Percentiles rank a stretch among this genome's conserved stretches.
These are phyloP conservation scores for Parotia lawesii DNA, from an alignment of 2,113 vertebrate species.

Conservation along the genomic window DNA sequence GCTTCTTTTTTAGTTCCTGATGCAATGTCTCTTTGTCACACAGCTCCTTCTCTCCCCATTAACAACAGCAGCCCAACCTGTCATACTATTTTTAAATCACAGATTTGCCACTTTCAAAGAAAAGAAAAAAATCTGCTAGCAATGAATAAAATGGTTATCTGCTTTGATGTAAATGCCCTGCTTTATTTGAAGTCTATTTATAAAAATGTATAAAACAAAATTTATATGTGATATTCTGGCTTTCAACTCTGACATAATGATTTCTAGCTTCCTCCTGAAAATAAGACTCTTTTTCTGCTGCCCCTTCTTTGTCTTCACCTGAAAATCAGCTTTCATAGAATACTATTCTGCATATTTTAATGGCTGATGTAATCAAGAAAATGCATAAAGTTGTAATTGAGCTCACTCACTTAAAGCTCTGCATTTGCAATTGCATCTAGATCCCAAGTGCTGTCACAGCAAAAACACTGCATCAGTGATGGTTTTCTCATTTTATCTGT, in stretches of 20 bases:
- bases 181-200: neutral
- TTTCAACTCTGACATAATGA: neutral
- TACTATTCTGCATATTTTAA: neutral
- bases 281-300: neutral
- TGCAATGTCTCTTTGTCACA: accelerated
- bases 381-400: neutral
- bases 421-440: neutral
- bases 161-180: neutral
- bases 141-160: neutral
- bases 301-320: neutral
- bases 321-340: neutral
- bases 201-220: neutral
- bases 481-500: constrained; percentile 20
- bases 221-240: neutral
- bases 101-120: neutral
- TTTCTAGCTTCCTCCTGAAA: neutral
- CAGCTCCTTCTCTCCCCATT: neutral
- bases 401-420: neutral
- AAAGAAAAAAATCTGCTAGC: neutral
- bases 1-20: neutral
- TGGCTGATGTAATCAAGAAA: neutral
- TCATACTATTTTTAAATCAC: neutral
- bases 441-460: neutral
- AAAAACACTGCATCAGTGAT: neutral
- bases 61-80: neutral